Evolutionary conservation across 1,140 invertebrate species (phyloP).

Genomic region (Drosophila tropicalis): DNA sequence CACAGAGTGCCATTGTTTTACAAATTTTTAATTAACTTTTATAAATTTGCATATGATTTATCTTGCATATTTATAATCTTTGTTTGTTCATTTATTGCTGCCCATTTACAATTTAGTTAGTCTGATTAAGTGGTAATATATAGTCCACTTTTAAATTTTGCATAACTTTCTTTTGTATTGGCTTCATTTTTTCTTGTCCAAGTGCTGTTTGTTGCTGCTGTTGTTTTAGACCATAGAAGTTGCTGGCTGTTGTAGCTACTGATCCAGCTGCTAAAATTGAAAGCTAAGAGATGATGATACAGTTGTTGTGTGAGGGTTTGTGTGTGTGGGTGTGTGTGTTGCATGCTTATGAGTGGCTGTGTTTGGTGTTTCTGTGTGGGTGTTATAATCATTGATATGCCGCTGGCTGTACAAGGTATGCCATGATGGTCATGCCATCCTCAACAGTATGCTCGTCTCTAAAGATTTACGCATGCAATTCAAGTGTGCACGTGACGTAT

Average conservation of each 20-base stretch:
- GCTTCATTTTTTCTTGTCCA: conserved; percentile 55
- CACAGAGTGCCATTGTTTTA: too few relatives aligned
- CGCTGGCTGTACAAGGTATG: conserved; percentile 24
- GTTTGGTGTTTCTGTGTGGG: conserved; percentile 23
- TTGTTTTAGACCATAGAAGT: conserved; percentile 31
- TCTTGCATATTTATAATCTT: too few relatives aligned
- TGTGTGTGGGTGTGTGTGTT: conserved; percentile 32
- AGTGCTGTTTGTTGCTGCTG: conserved; percentile 32
- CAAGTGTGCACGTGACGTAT: conserved; percentile 61
- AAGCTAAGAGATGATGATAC: conserved; percentile 31
- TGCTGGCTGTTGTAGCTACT: conserved; percentile 14
- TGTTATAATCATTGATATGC: conserved; percentile 63
- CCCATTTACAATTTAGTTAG: too few relatives aligned
- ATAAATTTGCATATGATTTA: too few relatives aligned
- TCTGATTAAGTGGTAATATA: not conserved
- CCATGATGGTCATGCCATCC: conserved; percentile 13
- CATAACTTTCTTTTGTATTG: conserved; percentile 40
- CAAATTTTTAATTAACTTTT: too few relatives aligned
- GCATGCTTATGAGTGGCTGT: conserved; percentile 31
- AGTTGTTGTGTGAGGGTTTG: conserved; percentile 22
- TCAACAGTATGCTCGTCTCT: conserved; percentile 15
- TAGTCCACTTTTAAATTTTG: not conserved
- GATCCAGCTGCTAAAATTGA: conserved; percentile 50
- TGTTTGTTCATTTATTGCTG: too few relatives aligned
- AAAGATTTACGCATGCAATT: conserved; percentile 33